Base-by-base conservation (phyloP, 2,113 vertebrate genomes). In the Otus sunia region DNA sequence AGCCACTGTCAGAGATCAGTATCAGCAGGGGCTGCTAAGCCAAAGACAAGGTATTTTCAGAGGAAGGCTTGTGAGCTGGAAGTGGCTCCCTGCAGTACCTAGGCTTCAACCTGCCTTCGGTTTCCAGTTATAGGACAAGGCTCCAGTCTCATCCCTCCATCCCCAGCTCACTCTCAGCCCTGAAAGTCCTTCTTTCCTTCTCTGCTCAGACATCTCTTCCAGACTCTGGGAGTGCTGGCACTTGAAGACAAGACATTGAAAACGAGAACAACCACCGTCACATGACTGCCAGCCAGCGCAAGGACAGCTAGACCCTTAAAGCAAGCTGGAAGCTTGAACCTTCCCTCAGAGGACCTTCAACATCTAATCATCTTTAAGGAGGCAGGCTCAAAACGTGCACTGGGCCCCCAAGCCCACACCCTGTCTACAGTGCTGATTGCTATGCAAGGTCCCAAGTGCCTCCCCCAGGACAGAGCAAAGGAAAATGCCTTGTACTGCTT, bases 341-440 rank as follows among this genome's bases (percentile, higher is more conserved):
- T 73, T 52, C 37, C 30, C 60, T 41, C 59, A 32, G 17, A 79
- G 74, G n/a, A 58, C 59, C 75, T 83, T 56, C 56, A 60, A 47
- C 43, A 88, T 32, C 49, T 75, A 47, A 45, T 15, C 26, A 32
- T 34, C 60, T 47, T 55, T 32, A 43, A 27, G 59, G 16, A 55
- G 29, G 50, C 29, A 45, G 17, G 17, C 36, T 56, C 36, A 43
- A 55, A 86, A n/a, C 32, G 0, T 13, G 36, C 39, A 5, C 11
- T 26, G 30, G 9, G 29, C 6, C 16, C 58, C 37, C 2, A 2
- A 73, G 41, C 27, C 50, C 4, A 0, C 6, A 37, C 2, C 16
- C 30, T 19, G 19, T 25, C 43, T 50, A 30, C 32, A 37, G 49
- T 53, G 45, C 41, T 53, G 66, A 19, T 37, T 14, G 32, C 34